Evolutionary conservation across 2,797 vertebrate species (phyloP).

Genomic region (Prionace glauca): DNA sequence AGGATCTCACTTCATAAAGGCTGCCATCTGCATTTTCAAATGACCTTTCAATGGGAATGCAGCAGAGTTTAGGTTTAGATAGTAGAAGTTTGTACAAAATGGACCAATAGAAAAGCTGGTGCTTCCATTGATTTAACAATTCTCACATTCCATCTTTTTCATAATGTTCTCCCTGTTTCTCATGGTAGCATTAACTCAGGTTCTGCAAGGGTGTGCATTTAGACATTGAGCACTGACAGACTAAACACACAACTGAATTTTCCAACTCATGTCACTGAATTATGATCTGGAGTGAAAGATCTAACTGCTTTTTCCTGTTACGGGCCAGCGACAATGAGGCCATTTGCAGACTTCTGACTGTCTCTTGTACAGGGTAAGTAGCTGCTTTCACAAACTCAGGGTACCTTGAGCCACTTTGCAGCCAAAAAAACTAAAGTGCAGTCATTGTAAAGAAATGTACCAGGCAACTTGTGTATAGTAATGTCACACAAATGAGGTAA

Average conservation of each 20-base stretch:
- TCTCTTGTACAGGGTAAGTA: background rate
- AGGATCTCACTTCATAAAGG: background rate
- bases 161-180: background rate
- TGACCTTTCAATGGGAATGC: background rate
- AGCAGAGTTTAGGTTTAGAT: background rate
- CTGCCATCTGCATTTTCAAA: background rate
- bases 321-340: background rate
- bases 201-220: background rate
- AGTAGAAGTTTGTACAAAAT: background rate
- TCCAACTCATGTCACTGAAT: background rate
- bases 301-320: background rate
- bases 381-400: background rate
- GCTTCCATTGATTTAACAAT: background rate
- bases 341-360: background rate
- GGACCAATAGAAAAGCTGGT: background rate
- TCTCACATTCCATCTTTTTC: background rate
- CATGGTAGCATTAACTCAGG: background rate
- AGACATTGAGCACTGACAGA: background rate
- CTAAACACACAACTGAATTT: background rate
- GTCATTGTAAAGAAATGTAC: background rate
- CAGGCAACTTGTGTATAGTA: background rate
- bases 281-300: background rate
- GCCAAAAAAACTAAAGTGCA: background rate
- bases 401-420: background rate
- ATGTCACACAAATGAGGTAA: background rate